Evolutionary conservation across 2,113 vertebrate species (phyloP).

Genomic region (Sander vitreus): DNA sequence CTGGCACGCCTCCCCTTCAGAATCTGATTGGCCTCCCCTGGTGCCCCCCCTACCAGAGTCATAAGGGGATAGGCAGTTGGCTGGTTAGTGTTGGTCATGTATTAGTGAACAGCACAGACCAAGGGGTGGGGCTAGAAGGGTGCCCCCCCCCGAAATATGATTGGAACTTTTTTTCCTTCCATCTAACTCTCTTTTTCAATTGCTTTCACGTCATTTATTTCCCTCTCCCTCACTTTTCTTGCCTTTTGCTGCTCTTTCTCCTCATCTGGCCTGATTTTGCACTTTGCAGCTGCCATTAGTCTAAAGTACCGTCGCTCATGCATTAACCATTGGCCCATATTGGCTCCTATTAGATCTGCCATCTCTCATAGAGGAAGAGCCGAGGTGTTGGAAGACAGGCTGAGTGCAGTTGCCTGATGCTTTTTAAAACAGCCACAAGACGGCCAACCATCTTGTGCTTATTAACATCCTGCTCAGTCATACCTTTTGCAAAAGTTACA

Average conservation of each 20-base stretch:
- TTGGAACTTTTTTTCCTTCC: not conserved
- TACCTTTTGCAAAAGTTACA: conserved; percentile 21
- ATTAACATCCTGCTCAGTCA: conserved; percentile 25
- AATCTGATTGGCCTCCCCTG: conserved; percentile 3
- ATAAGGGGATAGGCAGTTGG: not conserved
- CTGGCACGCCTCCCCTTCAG: not conserved
- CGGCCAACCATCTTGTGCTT: conserved; percentile 25
- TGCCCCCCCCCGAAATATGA: too few species aligned
- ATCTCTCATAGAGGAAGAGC: conserved; percentile 43
- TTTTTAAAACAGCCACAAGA: conserved; percentile 38
- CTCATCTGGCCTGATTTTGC: conserved; percentile 48
- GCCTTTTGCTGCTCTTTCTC: conserved; percentile 43
- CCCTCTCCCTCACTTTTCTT: conserved; percentile 2
- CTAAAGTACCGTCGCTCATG: conserved; percentile 67
- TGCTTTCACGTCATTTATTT: not conserved
- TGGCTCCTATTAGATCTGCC: conserved; percentile 64
- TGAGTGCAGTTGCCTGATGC: conserved; percentile 3
- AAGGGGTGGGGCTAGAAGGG: too few species aligned
- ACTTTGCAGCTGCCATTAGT: conserved; percentile 70
- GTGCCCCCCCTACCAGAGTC: not conserved
- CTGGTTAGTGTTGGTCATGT: not conserved
- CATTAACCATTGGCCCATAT: conserved; percentile 72
- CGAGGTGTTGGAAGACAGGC: conserved; percentile 47
- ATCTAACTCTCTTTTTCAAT: conserved; percentile 7
- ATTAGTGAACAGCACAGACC: too few species aligned